Conservation (phyloP, 2,113 vertebrate genomes). For the Panthera uncia region DNA sequence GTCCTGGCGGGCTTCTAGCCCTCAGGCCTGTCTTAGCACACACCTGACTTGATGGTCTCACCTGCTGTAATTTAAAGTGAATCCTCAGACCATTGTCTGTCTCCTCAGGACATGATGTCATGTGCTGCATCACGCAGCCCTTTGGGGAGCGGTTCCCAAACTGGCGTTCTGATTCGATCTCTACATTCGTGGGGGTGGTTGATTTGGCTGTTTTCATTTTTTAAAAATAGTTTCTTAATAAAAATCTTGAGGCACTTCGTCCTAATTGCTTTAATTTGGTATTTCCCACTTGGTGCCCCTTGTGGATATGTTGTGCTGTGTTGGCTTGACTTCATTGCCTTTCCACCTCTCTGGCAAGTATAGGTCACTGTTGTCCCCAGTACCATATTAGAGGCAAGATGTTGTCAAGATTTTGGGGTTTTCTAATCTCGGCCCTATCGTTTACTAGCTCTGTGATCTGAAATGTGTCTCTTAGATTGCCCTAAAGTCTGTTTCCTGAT, state of each 20-base stretch:
- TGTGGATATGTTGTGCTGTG: background rate
- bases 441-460: background rate
- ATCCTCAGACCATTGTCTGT: background rate
- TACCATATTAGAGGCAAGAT: background rate
- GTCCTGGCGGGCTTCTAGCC: background rate
- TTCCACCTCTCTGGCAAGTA: background rate
- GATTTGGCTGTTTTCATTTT: constrained; percentile 36
- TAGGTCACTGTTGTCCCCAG: background rate
- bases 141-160: background rate
- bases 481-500: background rate
- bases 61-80: constrained; percentile 3
- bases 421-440: background rate
- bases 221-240: constrained; percentile 32
- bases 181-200: background rate
- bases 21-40: background rate
- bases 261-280: constrained; percentile 6
- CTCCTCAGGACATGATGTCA: constrained; percentile 29
- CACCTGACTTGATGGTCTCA: background rate
- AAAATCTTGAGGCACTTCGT: background rate
- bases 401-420: background rate
- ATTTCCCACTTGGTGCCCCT: background rate
- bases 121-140: background rate
- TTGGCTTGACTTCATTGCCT: background rate
- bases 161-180: background rate
- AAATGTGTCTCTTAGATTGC: background rate